Base-by-base conservation (phyloP, 2,113 vertebrate genomes). In the Panurus biarmicus region DNA sequence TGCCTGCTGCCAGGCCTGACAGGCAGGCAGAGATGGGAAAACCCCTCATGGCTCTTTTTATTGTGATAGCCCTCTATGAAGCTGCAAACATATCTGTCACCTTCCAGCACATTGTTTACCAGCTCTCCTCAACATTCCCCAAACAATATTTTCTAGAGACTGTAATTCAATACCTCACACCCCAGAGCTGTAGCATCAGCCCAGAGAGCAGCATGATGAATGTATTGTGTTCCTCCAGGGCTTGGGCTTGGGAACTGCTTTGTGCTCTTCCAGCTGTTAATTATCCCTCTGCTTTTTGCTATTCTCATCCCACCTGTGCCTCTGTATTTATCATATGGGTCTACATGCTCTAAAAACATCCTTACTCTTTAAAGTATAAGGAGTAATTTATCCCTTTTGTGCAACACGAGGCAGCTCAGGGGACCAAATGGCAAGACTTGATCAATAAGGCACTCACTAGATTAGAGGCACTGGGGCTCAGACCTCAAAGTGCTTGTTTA, bases 31-130 rank as follows among this genome's bases (percentile, higher is more conserved):
- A 5, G 28, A 56, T 3, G 28, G 78, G 75, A 90, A 92, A 93
- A 23, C 81, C 89, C 93, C 7, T 7, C 56, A 83, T 40, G 67
- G 82, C 56, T 79, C 87, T 90, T 84, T 91, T 80, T 64, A 60
- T 50, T 87, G 79, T 62, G 87, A 83, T 92, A 72, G 90, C 71
- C 38, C 74, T 50, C 33, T 57, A 85, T 77, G 93, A 95, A 94
- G 91, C 93, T 90, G 78, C 91, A 95, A 94, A 85, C 85, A 3
- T 82, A 90, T 92, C 90, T 85, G 89, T 95, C 95, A 96, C 95
- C 87, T 89, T 89, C 84, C 81, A 89, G 73, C 84, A 77, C 71
- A 20, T 11, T 96, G 92, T 89, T 96, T 94, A 96, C 90, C 81
- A 89, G 94, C 72, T 93, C 81, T 94, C 90, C 71, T 95, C 90